Percentiles rank a stretch among this genome's conserved stretches.
These are phyloP conservation scores for Ptychodera flava DNA, from an alignment of 35 echinoderm and acorn worm species.

Conservation along the genomic window DNA sequence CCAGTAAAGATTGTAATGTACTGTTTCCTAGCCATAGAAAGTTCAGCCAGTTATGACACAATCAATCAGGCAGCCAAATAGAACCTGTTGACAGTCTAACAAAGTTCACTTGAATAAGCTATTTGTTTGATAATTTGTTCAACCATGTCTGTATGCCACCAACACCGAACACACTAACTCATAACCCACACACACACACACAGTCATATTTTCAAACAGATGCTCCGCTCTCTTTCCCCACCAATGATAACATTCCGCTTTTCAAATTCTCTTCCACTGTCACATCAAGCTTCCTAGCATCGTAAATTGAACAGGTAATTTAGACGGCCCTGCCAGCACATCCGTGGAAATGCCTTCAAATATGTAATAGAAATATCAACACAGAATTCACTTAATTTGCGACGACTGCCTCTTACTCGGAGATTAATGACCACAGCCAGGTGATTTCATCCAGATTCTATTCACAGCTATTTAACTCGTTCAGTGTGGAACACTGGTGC, in stretches of 20 bases:
- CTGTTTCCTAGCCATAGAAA: not conserved
- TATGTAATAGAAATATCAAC: not conserved
- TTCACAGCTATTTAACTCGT: not conserved
- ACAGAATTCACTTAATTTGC: not conserved
- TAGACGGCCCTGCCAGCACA: no score
- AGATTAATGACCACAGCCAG: not conserved
- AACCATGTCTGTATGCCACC: not conserved
- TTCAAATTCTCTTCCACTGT: no score
- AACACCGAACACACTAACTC: not conserved
- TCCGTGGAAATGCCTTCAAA: no score
- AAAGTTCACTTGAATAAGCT: not conserved
- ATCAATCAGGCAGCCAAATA: not conserved
- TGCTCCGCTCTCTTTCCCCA: no score
- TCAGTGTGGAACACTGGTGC: not conserved
- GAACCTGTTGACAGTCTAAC: not conserved
- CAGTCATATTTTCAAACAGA: no score
- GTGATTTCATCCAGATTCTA: not conserved
- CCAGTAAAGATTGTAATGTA: not conserved
- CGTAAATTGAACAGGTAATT: no score
- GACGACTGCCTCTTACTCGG: not conserved
- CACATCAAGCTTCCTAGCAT: no score
- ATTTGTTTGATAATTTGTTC: not conserved
- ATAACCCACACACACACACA: not conserved
- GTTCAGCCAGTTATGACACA: not conserved
- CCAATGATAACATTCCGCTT: no score